Base-by-base conservation (phyloP, 2,888 invertebrate species). In the Ophonus ardosiacus region DNA sequence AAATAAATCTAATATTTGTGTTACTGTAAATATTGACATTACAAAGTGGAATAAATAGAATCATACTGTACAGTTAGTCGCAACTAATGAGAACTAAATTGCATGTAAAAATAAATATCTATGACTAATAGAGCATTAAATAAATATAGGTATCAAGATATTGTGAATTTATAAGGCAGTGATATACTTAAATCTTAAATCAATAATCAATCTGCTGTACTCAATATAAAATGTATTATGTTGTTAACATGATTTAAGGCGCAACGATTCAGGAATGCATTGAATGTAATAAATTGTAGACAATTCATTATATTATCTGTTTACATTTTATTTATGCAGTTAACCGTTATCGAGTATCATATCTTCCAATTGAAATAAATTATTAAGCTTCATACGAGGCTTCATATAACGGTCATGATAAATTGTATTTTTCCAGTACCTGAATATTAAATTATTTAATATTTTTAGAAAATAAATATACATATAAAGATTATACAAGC, bases 301-400 rank as follows among this genome's bases (percentile, higher is more conserved):
- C n/a, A 4, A 38, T 40, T 68, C 31, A 68, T 68, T 63, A 63
- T 13, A 63, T 68, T 68, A 15, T 15, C 68, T 63, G 24, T 24
- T 24, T 68, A 68, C 38, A 68, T 68, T 68, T 68, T 68, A 68
- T 68, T 68, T 68, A 68, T 38, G 2, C n/a, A 68, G 0, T 15
- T 15, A 68, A 24, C 38, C 68, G 68, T 68, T 68, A 68, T 68
- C 68, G 31, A 68, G 63, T 24, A 17, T 63, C 13, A 38, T 38
- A n/a, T 38, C 68, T 68, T 38, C 31, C 38, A 68, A 68, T 40
- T 31, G n/a, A 40, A 68, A 68, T 68, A 68, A 63, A 63, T 24
- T 51, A 51, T 51, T 8, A 51, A 51, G 43, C 43, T 51, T 51
- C 13, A 51, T n/a, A n/a, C n/a, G n/a, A n/a, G n/a, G n/a, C n/a